Evolutionary conservation across 1,140 invertebrate genomes (phyloP), one percentile per base, ranked within the genome.

Genomic region (Drosophila navojoa): DNA sequence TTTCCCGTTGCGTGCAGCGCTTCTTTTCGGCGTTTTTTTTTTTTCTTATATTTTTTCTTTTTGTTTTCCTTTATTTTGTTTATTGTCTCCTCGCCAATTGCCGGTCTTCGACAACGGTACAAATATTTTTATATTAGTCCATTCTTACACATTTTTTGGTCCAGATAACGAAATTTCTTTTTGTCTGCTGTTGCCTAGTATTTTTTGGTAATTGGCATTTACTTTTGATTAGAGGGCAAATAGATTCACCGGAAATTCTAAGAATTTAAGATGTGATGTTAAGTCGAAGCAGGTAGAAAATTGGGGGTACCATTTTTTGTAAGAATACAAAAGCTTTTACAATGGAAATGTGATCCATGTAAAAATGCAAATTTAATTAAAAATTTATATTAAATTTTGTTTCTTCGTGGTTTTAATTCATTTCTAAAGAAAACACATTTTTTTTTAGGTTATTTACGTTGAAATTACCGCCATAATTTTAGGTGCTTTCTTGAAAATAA

Each of bases 1-100:
- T 76, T 59, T 50, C 66, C 54, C 69, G 63, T 54, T 64, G 81
- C 78, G 81, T 81, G 75, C 16, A 77, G 77, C 57, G 29, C 38
- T 62, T 53, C 16, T 13, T 44, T 66, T 19, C 10, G 55, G 55
- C 35, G 10, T 2, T 10, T 53, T 52, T 53, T 40, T 9, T 44
- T 19, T 0, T 19, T 1, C 2, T 35, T 16, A 35, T 27, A 63
- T 55, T 58, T 53, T 27, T 49, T 54, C 16, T 25, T 61, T 62
- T 22, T 22, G 19, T 22, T 22, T 22, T 22, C 19, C 19, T 22
- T 22, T 1, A 22, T 22, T 22, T 22, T 22, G 1, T 54, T 70
- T 77, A 49, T 66, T 59, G 61, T 76, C 52, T 42, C 10, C 42
- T 68, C 19, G 15, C 29, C 53, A 66, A 53, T 70, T 75, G 79